Base-by-base conservation (phyloP, 2,888 invertebrate species). In the Phoenoteleia sp. region DNA sequence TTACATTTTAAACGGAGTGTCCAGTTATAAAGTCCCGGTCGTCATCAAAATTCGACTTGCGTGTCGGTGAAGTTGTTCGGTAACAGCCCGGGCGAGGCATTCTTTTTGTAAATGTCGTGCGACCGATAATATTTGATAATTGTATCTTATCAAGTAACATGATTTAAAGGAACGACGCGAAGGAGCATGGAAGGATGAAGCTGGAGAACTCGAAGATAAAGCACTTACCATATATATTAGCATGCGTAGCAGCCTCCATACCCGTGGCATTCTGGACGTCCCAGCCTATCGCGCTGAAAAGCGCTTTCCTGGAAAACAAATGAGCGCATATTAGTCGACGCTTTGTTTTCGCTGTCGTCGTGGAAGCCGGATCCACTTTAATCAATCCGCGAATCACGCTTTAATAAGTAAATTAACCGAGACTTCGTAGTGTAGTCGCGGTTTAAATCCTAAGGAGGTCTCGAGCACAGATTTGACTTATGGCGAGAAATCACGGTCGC, bases 241-340 rank as follows among this genome's bases (percentile, higher is more conserved):
- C 92, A 92, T 90, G 90, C 91, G 91, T 91, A 93, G 93, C 92
- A 93, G 91, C 91, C 91, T 93, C 92, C 93, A 91, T 92, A 92
- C 91, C 92, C 93, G 92, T 93, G 92, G 92, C 88, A 93, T 93
- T 92, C 92, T 93, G 93, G 90, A 93, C 91, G 92, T 92, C 90
- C 92, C 92, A 92, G 92, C 93, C 92, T 92, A 92, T 92, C 92
- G 91, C 93, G 93, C 92, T 91, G 91, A 91, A 92, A 91, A 88
- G 89, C 90, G 90, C 88, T 90, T 91, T 87, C 86, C 91, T 91
- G 87, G n/a, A 90, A 90, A 85, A 81, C 80, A 82, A 84, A 83
- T 66, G 69, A 69, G 13, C 39, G 27, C 54, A 33, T 49, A 74
- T 86, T 80, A 85, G 80, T 80, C 29, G 60, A 60, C 17, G 74